Base-by-base conservation (phyloP, 2,113 vertebrate genomes). In the Nymphicus hollandicus region DNA sequence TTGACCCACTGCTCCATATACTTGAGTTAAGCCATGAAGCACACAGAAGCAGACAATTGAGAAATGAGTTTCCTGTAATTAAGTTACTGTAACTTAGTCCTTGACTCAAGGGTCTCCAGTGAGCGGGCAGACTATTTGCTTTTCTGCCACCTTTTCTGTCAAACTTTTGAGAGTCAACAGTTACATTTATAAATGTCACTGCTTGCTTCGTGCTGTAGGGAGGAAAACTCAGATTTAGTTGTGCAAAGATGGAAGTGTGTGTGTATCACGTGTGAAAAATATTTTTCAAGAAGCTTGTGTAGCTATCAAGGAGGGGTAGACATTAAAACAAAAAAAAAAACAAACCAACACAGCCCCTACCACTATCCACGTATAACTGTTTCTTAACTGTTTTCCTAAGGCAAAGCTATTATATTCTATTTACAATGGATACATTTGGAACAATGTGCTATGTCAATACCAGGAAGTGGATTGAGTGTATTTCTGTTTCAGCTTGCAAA, bases 381-480 rank as follows among this genome's bases (percentile, higher is more conserved):
- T 95, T 88, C 76, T 88, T 81, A 89, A 91, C 81, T 63, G 39
- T 66, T 97, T 96, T 95, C 69, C 74, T 94, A 84, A 24, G 2
- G 65, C 89, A 91, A 81, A 76, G 71, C 94, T 88, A 91, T 97
- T 96, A 70, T 97, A 86, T 88, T 96, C 96, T 96, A 94, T 95
- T 98, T 98, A 98, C 94, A 98, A 97, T 98, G 98, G 98, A 98
- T 98, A 98, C 98, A 96, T 95, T 92, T 96, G 96, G 97, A 98
- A 99, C 98, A 98, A 98, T 98, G 97, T 97, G 73, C 95, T 97
- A 6, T 97, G 97, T 98, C 98, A 98, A 98, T 98, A 98, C 98
- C 97, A 98, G 98, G 98, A 99, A 98, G 97, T 97, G 47, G 81
- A 96, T 19, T 92, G 93, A 96, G 80, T 71, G 61, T 81, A 79